Conservation (phyloP, 92 coral and sea anemone genomes). For the Epizoanthus scotinus region DNA sequence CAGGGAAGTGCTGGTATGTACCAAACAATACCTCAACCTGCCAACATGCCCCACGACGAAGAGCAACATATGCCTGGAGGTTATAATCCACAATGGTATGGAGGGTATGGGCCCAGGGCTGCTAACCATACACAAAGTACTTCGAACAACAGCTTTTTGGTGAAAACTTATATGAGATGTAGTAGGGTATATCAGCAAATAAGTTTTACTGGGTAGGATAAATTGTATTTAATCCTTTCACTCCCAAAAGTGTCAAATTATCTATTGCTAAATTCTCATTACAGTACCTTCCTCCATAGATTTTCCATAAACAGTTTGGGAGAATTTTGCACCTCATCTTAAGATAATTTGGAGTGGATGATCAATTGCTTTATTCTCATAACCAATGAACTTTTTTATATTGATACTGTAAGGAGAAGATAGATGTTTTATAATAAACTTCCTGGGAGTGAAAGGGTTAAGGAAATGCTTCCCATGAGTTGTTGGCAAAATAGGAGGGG, state of each 20-base stretch:
- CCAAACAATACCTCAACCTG: conserved; percentile 36
- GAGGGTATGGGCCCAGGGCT: conserved; percentile 30
- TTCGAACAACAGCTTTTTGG: conserved; percentile 24
- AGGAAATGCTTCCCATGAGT: background rate
- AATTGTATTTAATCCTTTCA: background rate
- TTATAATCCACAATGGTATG: conserved; percentile 26
- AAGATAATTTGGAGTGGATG: too few relatives aligned
- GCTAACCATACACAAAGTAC: conserved; percentile 29
- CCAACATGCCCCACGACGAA: conserved; percentile 20
- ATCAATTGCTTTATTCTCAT: too few relatives aligned
- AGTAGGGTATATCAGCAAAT: conserved; percentile 29
- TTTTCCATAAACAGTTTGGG: too few relatives aligned
- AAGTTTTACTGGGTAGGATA: conserved; percentile 30
- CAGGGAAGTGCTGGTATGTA: conserved; percentile 23
- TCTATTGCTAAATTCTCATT: conserved; percentile 14
- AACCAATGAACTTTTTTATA: too few relatives aligned
- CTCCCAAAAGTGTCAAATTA: conserved; percentile 21
- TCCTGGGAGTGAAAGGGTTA: too few relatives aligned
- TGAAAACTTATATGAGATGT: conserved; percentile 33
- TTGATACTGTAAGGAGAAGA: too few relatives aligned
- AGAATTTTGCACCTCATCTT: too few relatives aligned
- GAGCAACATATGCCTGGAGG: conserved; percentile 32
- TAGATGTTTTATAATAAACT: conserved; percentile 18
- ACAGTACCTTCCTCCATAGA: too few relatives aligned
- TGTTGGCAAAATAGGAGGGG: too few relatives aligned